Percentiles rank a stretch among this genome's conserved stretches.
These are phyloP conservation scores for Agelastica alni DNA, from an alignment of 2,888 invertebrate species.

Conservation along the genomic window DNA sequence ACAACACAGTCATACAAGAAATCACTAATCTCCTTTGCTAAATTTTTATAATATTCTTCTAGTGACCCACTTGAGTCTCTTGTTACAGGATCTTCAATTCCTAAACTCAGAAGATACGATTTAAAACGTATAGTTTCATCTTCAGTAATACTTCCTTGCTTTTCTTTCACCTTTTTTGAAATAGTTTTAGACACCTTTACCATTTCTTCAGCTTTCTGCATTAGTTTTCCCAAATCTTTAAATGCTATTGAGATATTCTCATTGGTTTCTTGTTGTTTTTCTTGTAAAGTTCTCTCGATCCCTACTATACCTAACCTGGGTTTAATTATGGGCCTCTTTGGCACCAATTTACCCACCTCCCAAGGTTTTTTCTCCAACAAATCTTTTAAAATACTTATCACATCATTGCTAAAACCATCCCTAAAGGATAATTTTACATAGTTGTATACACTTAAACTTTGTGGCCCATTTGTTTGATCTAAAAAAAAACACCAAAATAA, in stretches of 20 bases:
- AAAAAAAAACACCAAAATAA: no score
- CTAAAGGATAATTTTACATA: slow-evolving; percentile 85
- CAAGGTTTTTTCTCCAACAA: slow-evolving; percentile 67
- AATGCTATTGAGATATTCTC: slow-evolving; percentile 92
- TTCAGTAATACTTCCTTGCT: slow-evolving; percentile 93
- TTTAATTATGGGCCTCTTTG: slow-evolving; percentile 60
- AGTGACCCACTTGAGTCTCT: slow-evolving; percentile 86
- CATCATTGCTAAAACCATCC: slow-evolving; percentile 73
- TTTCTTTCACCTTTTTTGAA: slow-evolving; percentile 88
- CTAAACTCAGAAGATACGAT: slow-evolving; percentile 93
- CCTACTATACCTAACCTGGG: slow-evolving; percentile 90
- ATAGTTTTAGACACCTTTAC: slow-evolving; percentile 89
- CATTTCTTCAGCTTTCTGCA: slow-evolving; percentile 98
- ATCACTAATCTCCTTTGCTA: slow-evolving; percentile 84
- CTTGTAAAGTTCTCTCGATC: slow-evolving; percentile 90
- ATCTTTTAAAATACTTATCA: slow-evolving; percentile 67
- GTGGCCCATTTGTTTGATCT: slow-evolving; percentile 67
- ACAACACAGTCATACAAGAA: slow-evolving; percentile 81
- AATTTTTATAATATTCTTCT: slow-evolving; percentile 79
- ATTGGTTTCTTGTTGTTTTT: slow-evolving; percentile 89
- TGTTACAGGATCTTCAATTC: slow-evolving; percentile 97
- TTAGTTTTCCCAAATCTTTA: slow-evolving; percentile 91
- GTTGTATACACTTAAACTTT: slow-evolving; percentile 70
- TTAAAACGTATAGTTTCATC: slow-evolving; percentile 95
- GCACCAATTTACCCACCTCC: slow-evolving; percentile 57